Evolutionary conservation across 2,888 invertebrate species (phyloP).

Genomic region (Cloeon dipterum): DNA sequence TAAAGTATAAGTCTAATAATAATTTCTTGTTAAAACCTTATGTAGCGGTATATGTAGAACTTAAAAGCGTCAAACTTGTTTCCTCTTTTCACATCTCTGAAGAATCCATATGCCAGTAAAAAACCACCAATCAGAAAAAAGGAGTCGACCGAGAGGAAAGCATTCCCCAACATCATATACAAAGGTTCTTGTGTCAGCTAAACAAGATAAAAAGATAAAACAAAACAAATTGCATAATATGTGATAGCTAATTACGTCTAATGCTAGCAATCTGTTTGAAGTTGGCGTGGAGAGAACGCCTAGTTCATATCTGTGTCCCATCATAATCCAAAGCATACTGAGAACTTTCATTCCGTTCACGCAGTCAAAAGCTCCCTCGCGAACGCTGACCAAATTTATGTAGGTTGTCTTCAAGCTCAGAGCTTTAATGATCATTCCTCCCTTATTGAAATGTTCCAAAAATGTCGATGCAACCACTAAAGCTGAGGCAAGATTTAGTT

Average conservation of each 20-base stretch:
- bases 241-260: no score
- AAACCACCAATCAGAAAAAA: not conserved
- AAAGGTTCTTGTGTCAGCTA: not conserved
- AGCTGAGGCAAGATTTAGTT: no score
- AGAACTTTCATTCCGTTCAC: conserved; percentile 15
- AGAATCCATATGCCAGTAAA: not conserved
- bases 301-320: conserved; percentile 13
- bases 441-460: no score
- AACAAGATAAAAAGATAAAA: no score
- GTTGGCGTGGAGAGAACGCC: not conserved
- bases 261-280: not conserved
- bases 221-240: no score
- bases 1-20: not conserved
- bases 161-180: not conserved
- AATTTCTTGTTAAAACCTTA: not conserved
- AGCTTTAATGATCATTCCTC: no score
- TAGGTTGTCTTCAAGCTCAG: no score
- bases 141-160: not conserved
- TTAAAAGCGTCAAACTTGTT: not conserved
- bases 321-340: conserved; percentile 17
- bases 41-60: not conserved
- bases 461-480: no score
- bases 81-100: not conserved
- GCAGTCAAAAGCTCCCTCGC: conserved; percentile 10
- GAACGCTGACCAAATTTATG: no score